Evolutionary conservation across 2,797 vertebrate genomes (phyloP).

Genomic region (Perdix hodgsoniae): DNA sequence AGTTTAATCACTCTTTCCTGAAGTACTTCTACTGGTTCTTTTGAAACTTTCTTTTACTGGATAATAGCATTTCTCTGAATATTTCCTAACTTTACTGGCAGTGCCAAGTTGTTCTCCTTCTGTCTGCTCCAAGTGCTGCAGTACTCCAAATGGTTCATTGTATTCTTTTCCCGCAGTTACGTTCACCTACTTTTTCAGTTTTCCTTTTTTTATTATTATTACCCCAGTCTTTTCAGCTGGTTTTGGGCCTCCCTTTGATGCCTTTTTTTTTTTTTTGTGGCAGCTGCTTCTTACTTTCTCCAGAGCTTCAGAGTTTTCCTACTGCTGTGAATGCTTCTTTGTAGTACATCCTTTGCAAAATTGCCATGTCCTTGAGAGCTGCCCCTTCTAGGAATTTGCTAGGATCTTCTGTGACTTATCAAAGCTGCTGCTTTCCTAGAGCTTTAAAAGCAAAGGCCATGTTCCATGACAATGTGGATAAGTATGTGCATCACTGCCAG

Average conservation of each 20-base stretch:
- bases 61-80: not conserved
- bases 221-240: not conserved
- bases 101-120: not conserved
- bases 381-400: constrained; percentile 47
- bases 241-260: not conserved
- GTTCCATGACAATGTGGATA: not conserved
- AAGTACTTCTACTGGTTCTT: not conserved
- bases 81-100: not conserved
- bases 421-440: not conserved
- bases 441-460: not conserved
- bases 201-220: not conserved
- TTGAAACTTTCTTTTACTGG: not conserved
- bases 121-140: not conserved
- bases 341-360: not conserved
- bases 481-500: not conserved
- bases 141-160: not conserved
- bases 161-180: not conserved
- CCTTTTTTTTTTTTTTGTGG: not conserved
- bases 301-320: constrained; percentile 12
- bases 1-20: not conserved
- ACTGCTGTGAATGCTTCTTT: constrained; percentile 17
- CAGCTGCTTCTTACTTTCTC: not conserved
- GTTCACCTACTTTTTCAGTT: not conserved
- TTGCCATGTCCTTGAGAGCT: not conserved
- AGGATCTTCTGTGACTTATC: constrained; percentile 6